phyloP scores from a whole-genome alignment of 2,888 invertebrate species.

The Idaea straminata region DNA sequence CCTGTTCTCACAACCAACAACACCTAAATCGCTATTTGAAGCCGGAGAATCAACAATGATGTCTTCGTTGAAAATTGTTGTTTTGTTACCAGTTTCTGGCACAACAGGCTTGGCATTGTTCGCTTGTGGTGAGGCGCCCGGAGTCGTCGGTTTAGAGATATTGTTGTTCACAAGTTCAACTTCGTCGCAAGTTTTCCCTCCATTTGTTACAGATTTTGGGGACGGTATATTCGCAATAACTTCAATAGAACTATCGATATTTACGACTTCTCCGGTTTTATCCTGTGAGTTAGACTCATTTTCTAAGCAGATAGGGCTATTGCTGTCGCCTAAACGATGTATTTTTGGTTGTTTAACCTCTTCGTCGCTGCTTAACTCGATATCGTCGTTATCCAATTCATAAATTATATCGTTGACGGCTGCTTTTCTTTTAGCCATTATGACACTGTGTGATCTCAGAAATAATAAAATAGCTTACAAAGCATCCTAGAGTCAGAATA shows the following conservation, averaged over 20 bases:
- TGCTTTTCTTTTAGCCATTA: slow-evolving; percentile 71
- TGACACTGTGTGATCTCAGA: slow-evolving; percentile 8
- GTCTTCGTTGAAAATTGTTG: slow-evolving; percentile 58
- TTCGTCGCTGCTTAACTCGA: slow-evolving; percentile 69
- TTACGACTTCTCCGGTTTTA: slow-evolving; percentile 37
- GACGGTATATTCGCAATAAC: slow-evolving; percentile 34
- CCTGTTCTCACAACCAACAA: slow-evolving; percentile 64
- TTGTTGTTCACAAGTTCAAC: slow-evolving; percentile 29
- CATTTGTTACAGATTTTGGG: slow-evolving; percentile 44
- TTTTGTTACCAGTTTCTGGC: slow-evolving; percentile 29
- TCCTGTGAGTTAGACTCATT: slow-evolving; percentile 32
- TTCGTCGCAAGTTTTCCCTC: slow-evolving; percentile 61
- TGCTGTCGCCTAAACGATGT: slow-evolving; percentile 41
- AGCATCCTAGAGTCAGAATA: not conserved
- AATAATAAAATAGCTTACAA: not conserved
- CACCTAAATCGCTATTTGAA: slow-evolving; percentile 54
- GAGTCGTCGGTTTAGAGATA: slow-evolving; percentile 15
- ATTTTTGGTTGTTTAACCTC: slow-evolving; percentile 65
- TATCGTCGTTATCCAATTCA: slow-evolving; percentile 74
- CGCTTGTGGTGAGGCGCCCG: not conserved
- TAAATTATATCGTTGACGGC: slow-evolving; percentile 72
- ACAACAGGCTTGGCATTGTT: not conserved
- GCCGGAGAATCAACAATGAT: slow-evolving; percentile 61
- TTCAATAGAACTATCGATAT: slow-evolving; percentile 38
- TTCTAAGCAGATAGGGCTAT: slow-evolving; percentile 24